A percentile compares a stretch with the other conserved stretches of the same genome.
phyloP scores from a whole-genome alignment of 2,888 invertebrate genomes.

The Morpho deidamia region DNA sequence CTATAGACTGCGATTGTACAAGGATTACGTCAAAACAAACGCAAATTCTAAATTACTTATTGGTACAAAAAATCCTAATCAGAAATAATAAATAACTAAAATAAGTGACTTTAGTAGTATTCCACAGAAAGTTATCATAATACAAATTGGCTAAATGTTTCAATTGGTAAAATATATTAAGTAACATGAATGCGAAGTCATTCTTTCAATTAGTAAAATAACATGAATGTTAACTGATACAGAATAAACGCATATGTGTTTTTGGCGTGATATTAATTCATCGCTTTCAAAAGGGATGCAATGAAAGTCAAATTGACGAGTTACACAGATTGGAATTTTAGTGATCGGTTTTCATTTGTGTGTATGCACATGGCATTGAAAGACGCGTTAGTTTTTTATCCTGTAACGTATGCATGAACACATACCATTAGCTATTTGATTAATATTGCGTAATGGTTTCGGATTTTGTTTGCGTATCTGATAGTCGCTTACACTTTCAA shows the following conservation, averaged over 20 bases:
- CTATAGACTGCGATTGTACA: no score
- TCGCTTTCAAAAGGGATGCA: conserved; percentile 45
- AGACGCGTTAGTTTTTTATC: conserved; percentile 14
- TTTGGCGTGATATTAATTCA: conserved; percentile 59
- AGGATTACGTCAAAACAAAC: no score
- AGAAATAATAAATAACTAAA: no score
- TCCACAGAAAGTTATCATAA: no score
- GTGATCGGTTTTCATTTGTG: conserved; percentile 40
- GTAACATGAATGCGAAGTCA: conserved; percentile 7
- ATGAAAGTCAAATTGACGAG: conserved; percentile 41
- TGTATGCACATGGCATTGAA: conserved; percentile 17
- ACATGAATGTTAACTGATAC: conserved; percentile 51
- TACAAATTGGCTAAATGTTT: no score
- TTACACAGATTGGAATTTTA: conserved; percentile 62
- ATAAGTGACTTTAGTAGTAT: no score
- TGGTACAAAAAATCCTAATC: no score
- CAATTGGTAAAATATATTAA: no score
- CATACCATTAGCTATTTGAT: conserved; percentile 9
- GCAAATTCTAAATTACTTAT: no score
- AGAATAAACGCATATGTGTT: conserved; percentile 45
- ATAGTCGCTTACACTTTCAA: background rate
- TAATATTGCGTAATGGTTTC: conserved; percentile 9
- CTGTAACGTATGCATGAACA: conserved; percentile 2
- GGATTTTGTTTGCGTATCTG: background rate
- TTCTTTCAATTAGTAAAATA: conserved; percentile 39